Evolutionary conservation across 2,797 vertebrate genomes (phyloP).

Genomic region (Mastacembelus armatus): DNA sequence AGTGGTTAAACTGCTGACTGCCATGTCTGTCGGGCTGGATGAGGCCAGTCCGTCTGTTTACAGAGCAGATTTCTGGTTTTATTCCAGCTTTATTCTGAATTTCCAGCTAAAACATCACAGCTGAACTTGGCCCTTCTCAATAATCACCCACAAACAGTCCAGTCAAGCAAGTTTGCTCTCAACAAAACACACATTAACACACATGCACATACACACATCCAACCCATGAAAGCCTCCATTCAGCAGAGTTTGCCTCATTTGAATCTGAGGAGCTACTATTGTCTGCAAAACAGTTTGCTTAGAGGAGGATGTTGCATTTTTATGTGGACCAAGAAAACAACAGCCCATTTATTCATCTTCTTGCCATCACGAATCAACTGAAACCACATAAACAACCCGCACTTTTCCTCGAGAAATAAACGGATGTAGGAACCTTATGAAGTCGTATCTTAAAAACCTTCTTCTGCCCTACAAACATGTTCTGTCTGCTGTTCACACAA

Average conservation of each 20-base stretch:
- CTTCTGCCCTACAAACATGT: no score
- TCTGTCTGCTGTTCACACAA: no score
- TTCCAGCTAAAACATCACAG: background rate
- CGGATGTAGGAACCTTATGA: background rate
- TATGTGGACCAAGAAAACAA: slow-evolving; percentile 3
- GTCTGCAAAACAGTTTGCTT: slow-evolving; percentile 22
- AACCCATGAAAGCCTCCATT: slow-evolving; percentile 58
- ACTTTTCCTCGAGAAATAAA: background rate
- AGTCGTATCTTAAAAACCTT: background rate
- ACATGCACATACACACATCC: slow-evolving; percentile 6
- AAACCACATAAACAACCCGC: background rate
- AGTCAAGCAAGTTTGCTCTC: slow-evolving; percentile 10
- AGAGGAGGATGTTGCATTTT: background rate
- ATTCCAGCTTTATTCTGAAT: no score
- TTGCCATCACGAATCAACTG: background rate
- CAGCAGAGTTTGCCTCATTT: slow-evolving; percentile 51
- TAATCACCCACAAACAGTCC: background rate
- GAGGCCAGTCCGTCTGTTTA: no score
- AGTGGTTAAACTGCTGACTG: background rate
- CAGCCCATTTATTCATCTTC: background rate
- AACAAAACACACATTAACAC: no score
- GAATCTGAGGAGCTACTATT: slow-evolving; percentile 50
- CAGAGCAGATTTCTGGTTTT: no score
- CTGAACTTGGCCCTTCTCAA: background rate
- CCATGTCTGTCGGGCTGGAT: background rate